These are phyloP conservation scores for Ennomos erosarius DNA, from an alignment of 2,888 invertebrate species.

Conservation along the genomic window DNA sequence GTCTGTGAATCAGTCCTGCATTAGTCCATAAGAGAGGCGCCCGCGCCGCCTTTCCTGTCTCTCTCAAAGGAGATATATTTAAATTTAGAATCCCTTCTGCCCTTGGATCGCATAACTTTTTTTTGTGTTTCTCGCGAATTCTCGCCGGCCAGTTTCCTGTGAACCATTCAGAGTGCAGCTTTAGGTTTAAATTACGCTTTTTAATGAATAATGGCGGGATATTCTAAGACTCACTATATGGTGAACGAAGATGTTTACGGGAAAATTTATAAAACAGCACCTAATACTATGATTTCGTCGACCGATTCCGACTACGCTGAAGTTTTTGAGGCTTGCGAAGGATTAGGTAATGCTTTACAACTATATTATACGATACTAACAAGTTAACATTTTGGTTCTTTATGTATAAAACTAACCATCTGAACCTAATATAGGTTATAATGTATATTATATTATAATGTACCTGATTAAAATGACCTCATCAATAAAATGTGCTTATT, in stretches of 20 bases:
- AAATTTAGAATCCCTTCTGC: slow-evolving; percentile 78
- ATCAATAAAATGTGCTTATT: slow-evolving; percentile 10
- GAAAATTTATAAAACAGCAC: slow-evolving; percentile 69
- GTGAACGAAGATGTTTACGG: slow-evolving; percentile 81
- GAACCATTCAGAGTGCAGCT: slow-evolving; percentile 46
- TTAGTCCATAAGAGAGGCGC: slow-evolving; percentile 80
- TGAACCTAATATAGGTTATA: too few relatives aligned
- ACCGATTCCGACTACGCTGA: slow-evolving; percentile 70
- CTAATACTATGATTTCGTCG: slow-evolving; percentile 49
- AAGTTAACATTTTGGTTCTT: too few relatives aligned
- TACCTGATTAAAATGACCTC: slow-evolving; percentile 20
- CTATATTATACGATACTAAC: not conserved
- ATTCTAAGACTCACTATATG: slow-evolving; percentile 70
- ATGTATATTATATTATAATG: too few relatives aligned
- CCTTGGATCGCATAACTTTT: slow-evolving; percentile 59
- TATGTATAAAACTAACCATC: too few relatives aligned
- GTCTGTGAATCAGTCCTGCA: slow-evolving; percentile 79
- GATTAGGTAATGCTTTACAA: slow-evolving; percentile 62
- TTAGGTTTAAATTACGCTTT: slow-evolving; percentile 34
- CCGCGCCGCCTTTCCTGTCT: slow-evolving; percentile 70
- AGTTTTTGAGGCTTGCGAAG: slow-evolving; percentile 74
- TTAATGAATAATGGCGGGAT: slow-evolving; percentile 46
- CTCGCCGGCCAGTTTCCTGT: slow-evolving; percentile 61
- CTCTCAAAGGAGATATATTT: slow-evolving; percentile 71
- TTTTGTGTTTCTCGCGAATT: slow-evolving; percentile 58